phyloP scores from a whole-genome alignment of 2,113 vertebrate genomes.

The Rallus limicola region DNA sequence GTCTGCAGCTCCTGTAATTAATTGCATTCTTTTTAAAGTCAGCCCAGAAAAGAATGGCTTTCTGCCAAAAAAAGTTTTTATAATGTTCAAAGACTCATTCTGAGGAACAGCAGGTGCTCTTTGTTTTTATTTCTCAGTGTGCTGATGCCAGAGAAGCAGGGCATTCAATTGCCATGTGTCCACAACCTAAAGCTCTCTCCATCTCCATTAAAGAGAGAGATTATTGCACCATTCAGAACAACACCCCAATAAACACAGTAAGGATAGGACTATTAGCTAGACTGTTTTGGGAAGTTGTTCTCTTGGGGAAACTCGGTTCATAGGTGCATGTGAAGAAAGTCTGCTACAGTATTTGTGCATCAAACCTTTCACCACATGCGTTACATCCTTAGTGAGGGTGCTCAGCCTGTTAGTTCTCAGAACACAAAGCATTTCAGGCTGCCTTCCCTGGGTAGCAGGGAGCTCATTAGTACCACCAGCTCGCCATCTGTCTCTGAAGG shows the following conservation, averaged over 20 bases:
- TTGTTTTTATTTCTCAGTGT: constrained; percentile 55
- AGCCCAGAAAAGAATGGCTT: constrained; percentile 25
- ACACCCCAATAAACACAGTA: constrained; percentile 6
- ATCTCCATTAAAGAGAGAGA: constrained; percentile 19
- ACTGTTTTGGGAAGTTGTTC: neutral
- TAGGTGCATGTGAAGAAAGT: constrained; percentile 18
- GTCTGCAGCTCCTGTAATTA: constrained; percentile 23
- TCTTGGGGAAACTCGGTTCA: neutral
- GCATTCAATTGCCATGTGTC: constrained; percentile 64
- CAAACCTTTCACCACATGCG: neutral
- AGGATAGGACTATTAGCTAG: neutral
- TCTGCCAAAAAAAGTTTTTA: constrained; percentile 54
- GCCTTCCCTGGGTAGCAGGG: constrained; percentile 54
- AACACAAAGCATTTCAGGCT: constrained; percentile 47
- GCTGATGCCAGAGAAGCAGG: constrained; percentile 51
- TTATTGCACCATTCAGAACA: neutral
- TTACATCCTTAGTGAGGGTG: constrained; percentile 14
- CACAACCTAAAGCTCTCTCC: constrained; percentile 45
- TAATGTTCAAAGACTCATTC: constrained; percentile 51
- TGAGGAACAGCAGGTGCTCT: constrained; percentile 59
- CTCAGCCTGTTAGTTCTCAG: constrained; percentile 33
- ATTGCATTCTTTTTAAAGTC: constrained; percentile 42
- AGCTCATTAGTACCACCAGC: constrained; percentile 45
- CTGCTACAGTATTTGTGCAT: constrained; percentile 11
- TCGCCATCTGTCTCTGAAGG: constrained; percentile 64